A percentile compares a stretch with the other conserved stretches of the same genome.
Evolutionary conservation across 2,888 invertebrate genomes (phyloP).

Genomic region (Endotricha flammealis): DNA sequence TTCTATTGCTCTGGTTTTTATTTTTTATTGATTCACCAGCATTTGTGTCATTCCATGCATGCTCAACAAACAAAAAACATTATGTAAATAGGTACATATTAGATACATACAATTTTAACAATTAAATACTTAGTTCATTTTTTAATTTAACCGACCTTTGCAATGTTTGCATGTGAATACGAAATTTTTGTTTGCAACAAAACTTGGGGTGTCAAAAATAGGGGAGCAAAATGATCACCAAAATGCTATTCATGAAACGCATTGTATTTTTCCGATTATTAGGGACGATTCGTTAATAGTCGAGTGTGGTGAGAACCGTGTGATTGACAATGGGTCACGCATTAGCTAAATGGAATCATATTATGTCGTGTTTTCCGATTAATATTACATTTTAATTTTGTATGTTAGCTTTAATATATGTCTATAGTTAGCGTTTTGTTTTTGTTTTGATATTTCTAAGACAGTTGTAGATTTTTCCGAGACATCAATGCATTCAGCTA

Average conservation of each 20-base stretch:
- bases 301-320: conserved; percentile 29
- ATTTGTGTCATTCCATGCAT: no score
- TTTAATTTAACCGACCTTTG: neutral
- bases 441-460: no score
- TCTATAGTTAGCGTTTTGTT: no score
- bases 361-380: conserved; percentile 34
- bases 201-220: neutral
- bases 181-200: neutral
- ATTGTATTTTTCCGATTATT: neutral
- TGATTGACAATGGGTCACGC: conserved; percentile 27
- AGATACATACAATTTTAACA: no score
- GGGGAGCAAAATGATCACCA: neutral
- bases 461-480: no score
- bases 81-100: no score
- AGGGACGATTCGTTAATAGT: conserved; percentile 22
- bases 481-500: no score
- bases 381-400: conserved; percentile 41
- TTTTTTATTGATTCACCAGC: no score
- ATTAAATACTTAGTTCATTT: no score
- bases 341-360: conserved; percentile 27
- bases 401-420: no score
- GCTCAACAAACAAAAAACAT: no score
- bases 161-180: neutral
- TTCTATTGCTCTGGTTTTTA: no score
- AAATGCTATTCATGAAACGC: neutral